Percentiles rank a stretch among this genome's conserved stretches.
phyloP scores from a whole-genome alignment of 30 jellyfish, hydroid and myxozoan species.

The Haliclystus octoradiatus region DNA sequence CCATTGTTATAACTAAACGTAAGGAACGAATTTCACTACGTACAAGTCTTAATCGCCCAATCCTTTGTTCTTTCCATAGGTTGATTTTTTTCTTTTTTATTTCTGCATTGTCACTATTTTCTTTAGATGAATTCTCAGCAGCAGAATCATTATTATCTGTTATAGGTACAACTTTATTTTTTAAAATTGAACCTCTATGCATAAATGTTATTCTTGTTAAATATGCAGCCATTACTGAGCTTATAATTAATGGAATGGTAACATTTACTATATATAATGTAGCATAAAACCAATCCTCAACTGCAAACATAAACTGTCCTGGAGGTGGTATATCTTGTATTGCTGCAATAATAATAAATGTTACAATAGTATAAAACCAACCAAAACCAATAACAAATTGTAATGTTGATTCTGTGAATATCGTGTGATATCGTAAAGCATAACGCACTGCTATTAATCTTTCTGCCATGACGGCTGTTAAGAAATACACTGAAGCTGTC shows the following conservation, averaged over 20 bases:
- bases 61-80: neutral
- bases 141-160: no score
- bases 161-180: neutral
- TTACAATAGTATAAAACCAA: neutral
- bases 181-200: neutral
- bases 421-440: neutral
- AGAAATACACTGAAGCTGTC: neutral
- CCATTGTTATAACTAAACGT: neutral
- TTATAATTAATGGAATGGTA: neutral
- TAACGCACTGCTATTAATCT: neutral
- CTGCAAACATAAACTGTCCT: neutral
- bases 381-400: neutral
- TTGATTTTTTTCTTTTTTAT: neutral
- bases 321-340: neutral
- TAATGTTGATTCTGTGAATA: neutral
- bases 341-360: neutral
- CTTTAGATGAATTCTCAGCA: neutral
- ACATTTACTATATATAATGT: neutral
- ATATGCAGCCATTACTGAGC: neutral
- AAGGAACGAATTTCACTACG: neutral
- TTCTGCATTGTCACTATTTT: neutral
- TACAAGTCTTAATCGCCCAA: neutral
- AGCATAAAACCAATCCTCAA: neutral
- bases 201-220: neutral
- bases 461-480: slow-evolving; percentile 1